Evolutionary conservation across 1,140 invertebrate species (phyloP).

Genomic region (Eriocheir sinensis): DNA sequence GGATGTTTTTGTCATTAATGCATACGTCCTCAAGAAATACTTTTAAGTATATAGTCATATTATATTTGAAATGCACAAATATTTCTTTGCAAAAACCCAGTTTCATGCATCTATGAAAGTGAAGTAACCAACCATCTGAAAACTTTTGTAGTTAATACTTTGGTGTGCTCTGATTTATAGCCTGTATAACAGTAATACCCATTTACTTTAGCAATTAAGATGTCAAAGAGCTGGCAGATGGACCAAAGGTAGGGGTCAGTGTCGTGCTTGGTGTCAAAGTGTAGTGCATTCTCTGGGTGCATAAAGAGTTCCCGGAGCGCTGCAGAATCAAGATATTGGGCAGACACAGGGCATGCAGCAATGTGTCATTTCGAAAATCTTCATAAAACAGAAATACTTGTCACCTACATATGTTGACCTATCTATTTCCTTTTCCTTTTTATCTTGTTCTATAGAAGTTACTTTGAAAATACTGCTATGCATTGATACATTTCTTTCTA

Average conservation of each 20-base stretch:
- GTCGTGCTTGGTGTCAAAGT: background rate
- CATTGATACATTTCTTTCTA: too few species aligned
- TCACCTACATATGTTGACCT: background rate
- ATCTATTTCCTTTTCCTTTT: background rate
- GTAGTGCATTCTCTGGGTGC: background rate
- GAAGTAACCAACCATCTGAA: background rate
- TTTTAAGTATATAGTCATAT: background rate
- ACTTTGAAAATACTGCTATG: background rate
- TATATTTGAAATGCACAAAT: background rate
- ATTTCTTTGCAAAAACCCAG: background rate
- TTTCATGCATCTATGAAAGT: background rate
- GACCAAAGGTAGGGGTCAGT: slow-evolving; percentile 2
- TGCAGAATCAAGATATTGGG: background rate
- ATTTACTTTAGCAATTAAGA: slow-evolving; percentile 17
- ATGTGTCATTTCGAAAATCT: background rate
- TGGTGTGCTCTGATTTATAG: background rate
- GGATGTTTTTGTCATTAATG: too few species aligned
- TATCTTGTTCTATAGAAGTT: slow-evolving; percentile 2
- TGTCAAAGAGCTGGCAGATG: slow-evolving; percentile 4
- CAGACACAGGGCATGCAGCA: background rate
- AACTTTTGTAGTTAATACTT: background rate
- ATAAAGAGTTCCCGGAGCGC: too few species aligned
- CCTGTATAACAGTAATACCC: background rate
- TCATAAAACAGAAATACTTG: background rate
- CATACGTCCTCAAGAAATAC: background rate